Evolutionary conservation across 1,140 invertebrate genomes (phyloP), one percentile per base, ranked within the genome.

Genomic region (Tribolium castaneum): DNA sequence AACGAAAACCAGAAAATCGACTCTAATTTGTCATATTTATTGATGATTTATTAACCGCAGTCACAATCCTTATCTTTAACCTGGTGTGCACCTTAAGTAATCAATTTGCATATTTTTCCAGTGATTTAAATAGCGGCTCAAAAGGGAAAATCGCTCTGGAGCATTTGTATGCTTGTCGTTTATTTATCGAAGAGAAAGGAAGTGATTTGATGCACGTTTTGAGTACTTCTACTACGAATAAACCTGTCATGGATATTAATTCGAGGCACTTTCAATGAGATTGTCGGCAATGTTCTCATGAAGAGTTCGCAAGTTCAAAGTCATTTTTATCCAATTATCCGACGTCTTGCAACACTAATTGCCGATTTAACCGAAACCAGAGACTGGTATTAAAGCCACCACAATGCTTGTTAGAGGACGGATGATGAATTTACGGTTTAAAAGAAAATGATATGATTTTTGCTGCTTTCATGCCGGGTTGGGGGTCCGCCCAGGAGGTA

Each of bases 191-290:
- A 56, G 50, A 73, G 71, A 73, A 73, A 73, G 71, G 71, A 73
- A 73, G 51, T 56, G 71, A 73, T 51, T 73, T 73, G 50, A 52
- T 73, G 71, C 71, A 56, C 50, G 71, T 52, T 73, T 50, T 16
- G 30, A 35, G 25, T 66, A 73, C 16, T 2, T 19, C 1, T 76
- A 49, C 74, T 25, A 59, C 45, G 54, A 76, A 70, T 45, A 25
- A 66, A 76, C 52, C 30, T 70, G 54, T 62, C 59, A 50, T 51
- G 52, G 35, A 56, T 75, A n/a, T 75, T 75, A 49, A 56, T 56
- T 56, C 16, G 16, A 6, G 13, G 54, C 49, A 56, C 35, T 75
- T 75, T 56, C 50, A 75, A 19, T 62, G 49, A 59, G 59, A 35
- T 14, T 66, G 59, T 66, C 59, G 59, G 59, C 59, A 34, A 35